Conservation (phyloP, 1,140 invertebrate genomes). For the Nomia melanderi region DNA sequence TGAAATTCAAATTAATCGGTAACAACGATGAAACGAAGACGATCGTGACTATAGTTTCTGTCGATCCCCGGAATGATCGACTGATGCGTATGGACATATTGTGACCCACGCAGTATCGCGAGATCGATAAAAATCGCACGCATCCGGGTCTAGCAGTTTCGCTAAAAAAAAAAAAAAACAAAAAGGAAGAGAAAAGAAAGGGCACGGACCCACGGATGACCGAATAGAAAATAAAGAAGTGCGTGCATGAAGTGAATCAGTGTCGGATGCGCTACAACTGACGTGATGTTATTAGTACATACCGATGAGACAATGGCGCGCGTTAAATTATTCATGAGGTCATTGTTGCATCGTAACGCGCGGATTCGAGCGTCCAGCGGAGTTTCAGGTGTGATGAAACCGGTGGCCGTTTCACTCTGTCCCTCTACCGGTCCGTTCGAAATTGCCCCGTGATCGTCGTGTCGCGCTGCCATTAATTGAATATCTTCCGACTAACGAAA, state of each 20-base stretch:
- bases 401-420: conserved; percentile 15
- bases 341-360: conserved; percentile 48
- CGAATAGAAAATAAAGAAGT: conserved; percentile 26
- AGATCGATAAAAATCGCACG: conserved; percentile 30
- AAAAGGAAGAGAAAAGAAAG: neutral
- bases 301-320: conserved; percentile 54
- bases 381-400: conserved; percentile 31
- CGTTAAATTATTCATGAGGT: conserved; percentile 64
- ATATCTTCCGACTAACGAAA: neutral
- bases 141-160: conserved; percentile 25
- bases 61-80: neutral
- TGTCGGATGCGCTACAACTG: conserved; percentile 45
- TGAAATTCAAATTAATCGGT: too few relatives aligned
- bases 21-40: too few relatives aligned
- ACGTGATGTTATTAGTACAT: conserved; percentile 54
- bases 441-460: conserved; percentile 9
- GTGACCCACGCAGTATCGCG: neutral
- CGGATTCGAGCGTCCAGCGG: conserved; percentile 38
- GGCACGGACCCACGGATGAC: conserved; percentile 10
- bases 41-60: neutral
- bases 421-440: conserved; percentile 1
- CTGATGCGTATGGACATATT: neutral
- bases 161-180: conserved; percentile 6
- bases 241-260: conserved; percentile 44
- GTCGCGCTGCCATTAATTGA: neutral